A percentile compares a stretch with the other conserved stretches of the same genome.
Conservation (phyloP, 2,113 vertebrate species). For the Plecotus auritus region DNA sequence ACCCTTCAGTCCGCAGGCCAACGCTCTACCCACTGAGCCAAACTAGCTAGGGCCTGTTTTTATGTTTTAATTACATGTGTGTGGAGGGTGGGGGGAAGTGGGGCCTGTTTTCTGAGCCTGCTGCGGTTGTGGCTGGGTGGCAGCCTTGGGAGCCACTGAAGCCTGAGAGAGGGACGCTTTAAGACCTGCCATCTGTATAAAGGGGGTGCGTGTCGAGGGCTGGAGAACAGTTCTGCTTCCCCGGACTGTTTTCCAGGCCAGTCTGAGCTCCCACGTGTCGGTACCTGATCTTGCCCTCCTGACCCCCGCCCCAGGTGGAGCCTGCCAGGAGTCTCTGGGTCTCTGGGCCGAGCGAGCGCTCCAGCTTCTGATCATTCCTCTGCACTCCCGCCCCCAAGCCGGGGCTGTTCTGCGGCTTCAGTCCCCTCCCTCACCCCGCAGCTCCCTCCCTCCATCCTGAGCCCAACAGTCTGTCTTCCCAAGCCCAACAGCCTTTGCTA, state of each 20-base stretch:
- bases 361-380: neutral
- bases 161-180: neutral
- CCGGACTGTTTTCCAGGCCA: neutral
- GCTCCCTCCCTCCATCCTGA: neutral
- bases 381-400: rapidly evolving
- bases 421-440: neutral
- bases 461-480: neutral
- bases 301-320: rapidly evolving
- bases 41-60: neutral
- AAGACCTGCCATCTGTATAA: neutral
- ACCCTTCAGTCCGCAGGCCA: neutral
- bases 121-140: neutral
- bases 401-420: neutral
- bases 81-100: neutral
- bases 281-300: neutral
- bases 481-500: neutral
- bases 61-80: neutral
- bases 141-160: neutral
- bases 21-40: neutral
- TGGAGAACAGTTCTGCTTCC: neutral
- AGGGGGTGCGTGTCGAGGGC: neutral
- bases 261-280: rapidly evolving
- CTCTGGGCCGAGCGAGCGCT: neutral
- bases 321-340: neutral
- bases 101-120: neutral